Base-by-base conservation (phyloP, 1,140 invertebrate genomes). In the Eriocheir sinensis region DNA sequence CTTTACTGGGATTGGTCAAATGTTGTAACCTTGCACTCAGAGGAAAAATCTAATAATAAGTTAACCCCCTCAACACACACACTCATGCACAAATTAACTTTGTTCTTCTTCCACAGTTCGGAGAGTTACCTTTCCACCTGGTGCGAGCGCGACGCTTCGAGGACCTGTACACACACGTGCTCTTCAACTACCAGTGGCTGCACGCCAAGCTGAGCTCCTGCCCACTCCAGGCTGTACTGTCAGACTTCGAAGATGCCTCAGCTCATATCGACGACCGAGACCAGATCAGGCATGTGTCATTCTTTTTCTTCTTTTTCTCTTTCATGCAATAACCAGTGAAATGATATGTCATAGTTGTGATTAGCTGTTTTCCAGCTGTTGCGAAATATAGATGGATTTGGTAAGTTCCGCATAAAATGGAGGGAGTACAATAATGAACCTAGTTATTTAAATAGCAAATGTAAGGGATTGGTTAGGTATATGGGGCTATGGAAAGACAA, bases 101-200 rank as follows among this genome's bases (percentile, higher is more conserved):
- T n/a, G n/a, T n/a, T 30, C 72, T 3, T 0, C 30, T 89, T 60
- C 32, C 89, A 97, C 81, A 99, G 98, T 99, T 98, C 97, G 99
- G 99, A 8, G 99, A 99, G 96, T 97, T 99, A 83, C 99, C 99
- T 0, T 99, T 98, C 96, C 99, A 99, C 96, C 97, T 99, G 96
- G 98, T 99, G 0, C 97, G 99, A 27, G 98, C 99, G 0, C 98
- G 98, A 91, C 97, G 99, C 38, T 99, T 99, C 96, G 98, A 98
- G 94, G 99, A 99, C 97, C 97, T 99, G 0, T 99, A 99, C 96
- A 98, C 98, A 89, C 98, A 99, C 96, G 99, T 99, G 15, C 97
- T 99, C 0, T 99, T 99, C 97, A 99, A 99, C 97, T 99, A 99
- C 96, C 98, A 99, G 95, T 99, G 99, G 99, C 97, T 99, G 0